Evolutionary conservation across 1,140 invertebrate species (phyloP), one percentile per base, ranked within the genome.

Genomic region (Micrasema minimum): DNA sequence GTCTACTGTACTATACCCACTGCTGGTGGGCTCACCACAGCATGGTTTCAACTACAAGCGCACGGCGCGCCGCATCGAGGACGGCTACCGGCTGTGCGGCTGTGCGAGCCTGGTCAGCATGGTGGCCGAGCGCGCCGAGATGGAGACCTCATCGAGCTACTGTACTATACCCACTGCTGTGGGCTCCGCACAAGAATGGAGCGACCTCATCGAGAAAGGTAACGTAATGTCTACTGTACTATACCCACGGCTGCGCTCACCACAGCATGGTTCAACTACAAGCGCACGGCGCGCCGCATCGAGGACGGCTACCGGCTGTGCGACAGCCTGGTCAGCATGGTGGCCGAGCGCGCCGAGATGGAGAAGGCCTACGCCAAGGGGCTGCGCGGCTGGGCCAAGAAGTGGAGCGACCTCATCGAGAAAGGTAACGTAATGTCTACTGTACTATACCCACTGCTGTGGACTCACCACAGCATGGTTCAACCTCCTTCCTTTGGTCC

Each of bases 11-110:
- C n/a, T n/a, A n/a, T 6, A 6, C 35, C 11, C 5, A 38, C 35
- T 38, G 35, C n/a, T n/a, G n/a, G n/a, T n/a, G n/a, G n/a, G n/a
- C n/a, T n/a, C n/a, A n/a, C n/a, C n/a, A n/a, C n/a, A n/a, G n/a
- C n/a, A n/a, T n/a, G n/a, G n/a, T n/a, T n/a, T n/a, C 61, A 98
- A 98, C 83, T 99, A 97, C 80, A 99, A 98, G 84, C 85, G 94
- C 57, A 98, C 97, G 3, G 97, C 97, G 12, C 95, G 96, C 81
- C 87, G 97, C 67, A 93, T 97, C 74, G 96, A 99, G 82, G 96
- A 99, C 85, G 96, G 96, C 11, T 93, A 96, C 82, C 91, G 92
- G 79, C 85, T 99, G 11, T 98, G 96, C 84, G 91, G 93, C 77
- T n/a, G n/a, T n/a, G n/a, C n/a, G n/a, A 96, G 96, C 80, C 86